Evolutionary conservation across 2,888 invertebrate species (phyloP).

Genomic region (Adela reaumurella): DNA sequence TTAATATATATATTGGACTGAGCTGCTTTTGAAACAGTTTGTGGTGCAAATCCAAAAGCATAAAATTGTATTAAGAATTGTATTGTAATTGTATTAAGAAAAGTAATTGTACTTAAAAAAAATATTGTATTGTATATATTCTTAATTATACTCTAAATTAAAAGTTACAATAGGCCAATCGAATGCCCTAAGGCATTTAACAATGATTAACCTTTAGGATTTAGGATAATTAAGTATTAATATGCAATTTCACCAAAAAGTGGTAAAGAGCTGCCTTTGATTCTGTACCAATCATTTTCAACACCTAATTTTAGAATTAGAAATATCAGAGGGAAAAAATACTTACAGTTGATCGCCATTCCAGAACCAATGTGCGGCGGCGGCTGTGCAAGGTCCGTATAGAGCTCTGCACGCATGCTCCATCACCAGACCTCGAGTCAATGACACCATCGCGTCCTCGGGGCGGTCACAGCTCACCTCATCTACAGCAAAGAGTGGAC

Average conservation of each 20-base stretch:
- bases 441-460: constrained; percentile 30
- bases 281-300: too few species aligned
- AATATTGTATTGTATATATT: not conserved
- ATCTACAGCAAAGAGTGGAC: constrained; percentile 25
- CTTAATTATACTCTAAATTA: too few species aligned
- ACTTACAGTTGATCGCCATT: constrained; percentile 26
- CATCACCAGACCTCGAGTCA: constrained; percentile 42
- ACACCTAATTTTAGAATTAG: not conserved
- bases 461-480: constrained; percentile 27
- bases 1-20: too few species aligned
- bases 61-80: too few species aligned
- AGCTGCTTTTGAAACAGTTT: too few species aligned
- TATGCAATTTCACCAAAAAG: constrained; percentile 1
- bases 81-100: too few species aligned
- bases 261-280: too few species aligned
- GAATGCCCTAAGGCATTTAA: too few species aligned
- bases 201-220: too few species aligned
- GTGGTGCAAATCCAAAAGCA: too few species aligned
- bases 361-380: constrained; percentile 40
- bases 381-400: constrained; percentile 39
- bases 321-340: not conserved
- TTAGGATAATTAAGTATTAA: not conserved
- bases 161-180: too few species aligned
- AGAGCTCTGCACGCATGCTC: constrained; percentile 37
- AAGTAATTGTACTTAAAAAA: not conserved